phyloP scores from a whole-genome alignment of 2,888 invertebrate species.

The Pardosa pseudoannulata region DNA sequence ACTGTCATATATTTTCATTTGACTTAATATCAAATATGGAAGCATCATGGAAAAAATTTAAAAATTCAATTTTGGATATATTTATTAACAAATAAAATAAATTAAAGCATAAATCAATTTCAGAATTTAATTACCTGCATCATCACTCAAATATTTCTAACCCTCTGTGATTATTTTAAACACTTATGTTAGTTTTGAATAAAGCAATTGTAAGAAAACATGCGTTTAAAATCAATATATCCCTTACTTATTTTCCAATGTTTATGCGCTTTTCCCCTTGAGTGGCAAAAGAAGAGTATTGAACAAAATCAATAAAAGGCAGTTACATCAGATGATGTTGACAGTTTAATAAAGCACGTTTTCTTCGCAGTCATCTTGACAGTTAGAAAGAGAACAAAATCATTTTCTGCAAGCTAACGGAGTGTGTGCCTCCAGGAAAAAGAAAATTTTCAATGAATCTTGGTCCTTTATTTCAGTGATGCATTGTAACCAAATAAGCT shows the following conservation, averaged over 20 bases:
- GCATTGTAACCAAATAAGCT: not conserved
- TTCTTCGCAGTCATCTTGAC: constrained; percentile 1
- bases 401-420: not conserved
- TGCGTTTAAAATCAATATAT: not conserved
- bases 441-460: not conserved
- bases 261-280: constrained; percentile 11
- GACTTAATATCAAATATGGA: too few relatives aligned
- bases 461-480: not conserved
- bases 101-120: too few relatives aligned
- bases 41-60: too few relatives aligned
- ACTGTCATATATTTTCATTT: too few relatives aligned
- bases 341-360: constrained; percentile 19
- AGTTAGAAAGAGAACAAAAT: constrained; percentile 3
- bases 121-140: too few relatives aligned
- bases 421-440: not conserved
- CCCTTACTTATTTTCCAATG: not conserved
- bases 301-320: constrained; percentile 10
- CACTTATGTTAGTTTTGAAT: not conserved
- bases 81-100: too few relatives aligned
- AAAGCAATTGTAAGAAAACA: not conserved
- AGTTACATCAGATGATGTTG: constrained; percentile 19
- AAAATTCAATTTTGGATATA: too few relatives aligned
- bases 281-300: not conserved
- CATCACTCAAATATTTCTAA: not conserved
- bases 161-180: not conserved